Evolutionary conservation across 2,113 vertebrate species (phyloP).

Genomic region (Paramormyrops kingsleyae): DNA sequence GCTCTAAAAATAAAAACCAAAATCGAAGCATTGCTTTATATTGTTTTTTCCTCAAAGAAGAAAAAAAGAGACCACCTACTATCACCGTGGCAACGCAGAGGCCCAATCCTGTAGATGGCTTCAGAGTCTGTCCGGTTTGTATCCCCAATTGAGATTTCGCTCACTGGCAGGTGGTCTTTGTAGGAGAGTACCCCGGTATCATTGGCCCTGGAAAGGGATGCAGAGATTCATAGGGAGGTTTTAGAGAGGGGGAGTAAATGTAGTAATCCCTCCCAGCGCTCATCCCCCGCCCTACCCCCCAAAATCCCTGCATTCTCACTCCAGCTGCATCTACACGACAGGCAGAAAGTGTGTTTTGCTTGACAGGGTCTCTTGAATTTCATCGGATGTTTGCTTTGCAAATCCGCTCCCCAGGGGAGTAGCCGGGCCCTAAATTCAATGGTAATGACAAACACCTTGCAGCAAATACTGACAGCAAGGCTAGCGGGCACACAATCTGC

Average conservation of each 20-base stretch:
- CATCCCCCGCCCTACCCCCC: background rate
- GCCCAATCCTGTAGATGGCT: conserved; percentile 83
- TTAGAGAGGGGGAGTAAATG: background rate
- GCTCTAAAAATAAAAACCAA: background rate
- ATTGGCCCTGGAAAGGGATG: conserved; percentile 68
- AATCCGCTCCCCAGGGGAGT: background rate
- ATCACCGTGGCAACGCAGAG: conserved; percentile 94
- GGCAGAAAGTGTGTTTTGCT: background rate
- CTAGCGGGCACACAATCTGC: background rate
- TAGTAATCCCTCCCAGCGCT: background rate
- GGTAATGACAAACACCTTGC: conserved; percentile 9
- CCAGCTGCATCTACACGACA: background rate
- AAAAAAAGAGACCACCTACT: conserved; percentile 74
- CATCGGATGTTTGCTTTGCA: conserved; percentile 12
- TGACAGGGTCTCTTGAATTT: background rate
- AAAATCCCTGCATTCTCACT: background rate
- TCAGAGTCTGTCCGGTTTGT: conserved; percentile 87
- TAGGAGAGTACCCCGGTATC: conserved; percentile 87
- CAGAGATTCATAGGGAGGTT: background rate
- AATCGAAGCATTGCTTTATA: background rate
- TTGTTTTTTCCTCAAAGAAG: conserved; percentile 16
- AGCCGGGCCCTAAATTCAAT: background rate
- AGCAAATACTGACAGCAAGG: background rate
- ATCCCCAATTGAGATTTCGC: conserved; percentile 88
- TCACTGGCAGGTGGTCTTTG: conserved; percentile 95